A percentile compares a stretch with the other conserved stretches of the same genome.
Conservation (phyloP, 2,797 vertebrate genomes). For the Poeciliopsis infans region DNA sequence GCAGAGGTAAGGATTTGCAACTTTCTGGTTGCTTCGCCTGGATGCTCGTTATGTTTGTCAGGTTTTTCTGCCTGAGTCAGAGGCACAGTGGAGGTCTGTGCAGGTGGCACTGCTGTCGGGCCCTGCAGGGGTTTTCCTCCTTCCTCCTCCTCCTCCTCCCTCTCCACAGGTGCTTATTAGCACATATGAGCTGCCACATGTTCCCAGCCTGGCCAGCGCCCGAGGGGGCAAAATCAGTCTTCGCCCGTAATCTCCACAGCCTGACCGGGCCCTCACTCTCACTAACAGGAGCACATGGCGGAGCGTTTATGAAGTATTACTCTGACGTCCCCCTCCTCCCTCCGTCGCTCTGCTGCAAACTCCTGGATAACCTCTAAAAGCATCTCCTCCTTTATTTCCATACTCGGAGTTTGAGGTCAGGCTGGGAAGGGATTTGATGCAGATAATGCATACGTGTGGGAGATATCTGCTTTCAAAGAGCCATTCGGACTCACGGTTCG, state of each 20-base stretch:
- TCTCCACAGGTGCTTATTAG: conserved; percentile 86
- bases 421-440: conserved; percentile 53
- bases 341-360: conserved; percentile 40
- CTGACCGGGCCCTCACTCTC: conserved; percentile 71
- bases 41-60: conserved; percentile 41
- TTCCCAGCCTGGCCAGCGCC: conserved; percentile 76
- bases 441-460: conserved; percentile 45
- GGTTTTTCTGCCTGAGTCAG: conserved; percentile 55
- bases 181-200: conserved; percentile 87
- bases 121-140: conserved; percentile 68
- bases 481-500: conserved; percentile 20
- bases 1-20: not conserved
- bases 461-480: conserved; percentile 63
- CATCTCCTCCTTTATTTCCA: conserved; percentile 59
- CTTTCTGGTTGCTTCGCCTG: conserved; percentile 19
- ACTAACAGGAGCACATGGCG: conserved; percentile 71
- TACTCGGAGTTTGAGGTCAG: conserved; percentile 59
- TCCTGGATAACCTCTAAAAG: conserved; percentile 56
- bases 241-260: conserved; percentile 79
- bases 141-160: conserved; percentile 64
- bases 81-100: conserved; percentile 78
- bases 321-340: conserved; percentile 1
- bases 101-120: conserved; percentile 80
- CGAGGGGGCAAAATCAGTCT: conserved; percentile 81
- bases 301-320: conserved; percentile 75